Percentiles rank a stretch among this genome's conserved stretches.
These are phyloP conservation scores for Todiramphus chloris DNA, from an alignment of 2,113 vertebrate genomes.

Conservation along the genomic window DNA sequence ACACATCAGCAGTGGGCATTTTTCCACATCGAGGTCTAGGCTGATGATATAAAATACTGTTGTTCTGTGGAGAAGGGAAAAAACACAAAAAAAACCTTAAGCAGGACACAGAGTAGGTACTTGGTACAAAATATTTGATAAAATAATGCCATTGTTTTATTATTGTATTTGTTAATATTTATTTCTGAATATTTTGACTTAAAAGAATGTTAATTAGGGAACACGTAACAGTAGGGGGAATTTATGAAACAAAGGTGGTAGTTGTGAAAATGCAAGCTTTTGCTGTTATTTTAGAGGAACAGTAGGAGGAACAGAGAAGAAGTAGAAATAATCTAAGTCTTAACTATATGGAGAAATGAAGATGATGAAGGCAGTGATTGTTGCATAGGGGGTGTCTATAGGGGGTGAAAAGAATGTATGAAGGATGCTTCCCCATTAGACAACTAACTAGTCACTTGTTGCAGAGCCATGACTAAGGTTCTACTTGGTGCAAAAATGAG, in stretches of 20 bases:
- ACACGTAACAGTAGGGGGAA: too few species aligned
- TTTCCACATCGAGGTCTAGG: not conserved
- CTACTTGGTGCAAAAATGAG: too few species aligned
- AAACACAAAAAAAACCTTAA: not conserved
- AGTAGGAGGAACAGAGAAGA: not conserved
- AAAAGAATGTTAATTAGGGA: not conserved
- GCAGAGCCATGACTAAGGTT: too few species aligned
- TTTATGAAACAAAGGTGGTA: not conserved
- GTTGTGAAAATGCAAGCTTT: not conserved
- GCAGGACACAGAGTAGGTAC: not conserved
- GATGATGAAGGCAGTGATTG: too few species aligned
- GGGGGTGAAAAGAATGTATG: too few species aligned
- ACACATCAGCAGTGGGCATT: not conserved
- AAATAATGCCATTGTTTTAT: not conserved
- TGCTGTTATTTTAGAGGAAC: not conserved
- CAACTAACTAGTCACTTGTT: too few species aligned
- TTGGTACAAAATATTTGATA: not conserved
- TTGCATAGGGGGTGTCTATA: too few species aligned
- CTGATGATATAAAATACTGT: not conserved
- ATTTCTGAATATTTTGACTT: not conserved
- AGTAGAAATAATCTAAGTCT: not conserved
- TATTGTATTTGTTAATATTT: not conserved
- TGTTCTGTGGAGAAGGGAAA: not conserved
- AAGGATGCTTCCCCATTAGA: too few species aligned
- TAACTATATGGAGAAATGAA: not conserved